Percentiles rank a stretch among this genome's conserved stretches.
phyloP scores from a whole-genome alignment of 2,113 vertebrate species.

The Neodontobutis hainanensis region DNA sequence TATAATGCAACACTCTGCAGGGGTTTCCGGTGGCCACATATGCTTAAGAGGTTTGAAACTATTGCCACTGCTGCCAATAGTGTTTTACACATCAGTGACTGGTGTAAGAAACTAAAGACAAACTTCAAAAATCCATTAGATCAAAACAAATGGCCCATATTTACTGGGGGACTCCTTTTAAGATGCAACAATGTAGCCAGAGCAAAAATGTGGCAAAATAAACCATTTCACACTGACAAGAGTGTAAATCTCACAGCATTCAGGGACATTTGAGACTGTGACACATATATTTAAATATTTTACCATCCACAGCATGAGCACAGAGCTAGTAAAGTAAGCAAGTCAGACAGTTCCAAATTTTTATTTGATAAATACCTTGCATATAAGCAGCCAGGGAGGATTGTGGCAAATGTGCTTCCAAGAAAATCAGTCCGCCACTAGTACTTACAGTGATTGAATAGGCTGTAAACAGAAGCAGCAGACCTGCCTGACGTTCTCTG shows the following conservation, averaged over 20 bases:
- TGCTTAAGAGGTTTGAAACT: constrained; percentile 33
- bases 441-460: constrained; percentile 69
- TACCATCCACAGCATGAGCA: constrained; percentile 52
- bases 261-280: constrained; percentile 49
- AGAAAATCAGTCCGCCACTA: constrained; percentile 63
- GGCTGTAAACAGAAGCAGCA: constrained; percentile 68
- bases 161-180: constrained; percentile 25
- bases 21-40: constrained; percentile 15
- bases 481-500: constrained; percentile 56
- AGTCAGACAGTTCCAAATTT: constrained; percentile 61
- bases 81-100: constrained; percentile 9
- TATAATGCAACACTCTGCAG: constrained; percentile 13
- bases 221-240: constrained; percentile 52
- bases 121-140: constrained; percentile 28
- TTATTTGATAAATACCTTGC: constrained; percentile 66
- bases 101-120: constrained; percentile 4
- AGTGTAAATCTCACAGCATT: constrained; percentile 57
- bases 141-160: constrained; percentile 48
- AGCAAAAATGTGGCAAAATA: constrained; percentile 42
- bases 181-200: constrained; percentile 43
- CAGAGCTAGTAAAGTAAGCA: constrained; percentile 52
- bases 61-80: neutral
- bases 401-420: constrained; percentile 60
- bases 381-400: constrained; percentile 46
- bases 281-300: constrained; percentile 54